Evolutionary conservation across 2,888 invertebrate species (phyloP), one percentile per base, ranked within the genome.

Genomic region (Lottia scabra): DNA sequence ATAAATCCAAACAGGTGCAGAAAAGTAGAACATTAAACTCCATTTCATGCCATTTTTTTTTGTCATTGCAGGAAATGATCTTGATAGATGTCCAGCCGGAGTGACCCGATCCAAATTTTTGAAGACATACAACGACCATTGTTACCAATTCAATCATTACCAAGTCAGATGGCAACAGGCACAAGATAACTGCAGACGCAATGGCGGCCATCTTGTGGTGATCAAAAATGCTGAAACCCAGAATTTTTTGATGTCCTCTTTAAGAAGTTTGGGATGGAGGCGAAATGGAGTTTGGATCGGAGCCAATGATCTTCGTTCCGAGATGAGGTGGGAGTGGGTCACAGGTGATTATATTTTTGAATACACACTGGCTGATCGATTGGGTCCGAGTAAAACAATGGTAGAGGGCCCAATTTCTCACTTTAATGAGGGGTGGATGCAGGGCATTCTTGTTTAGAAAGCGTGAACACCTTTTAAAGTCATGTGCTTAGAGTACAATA

Each of bases 271-370:
- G 8, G 65, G 73, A 15, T 85, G 85, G 84, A 73, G 71, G 1
- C 80, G 78, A 43, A 82, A 84, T 64, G 85, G 85, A 5, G 75
- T 87, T 23, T 87, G 87, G 87, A 83, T 87, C 19, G 87, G 87
- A n/a, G 83, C 85, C 0, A 77, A 84, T 16, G 87, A 87, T 71
- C 65, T 69, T 12, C 64, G 78, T n/a, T 66, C 75, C 8, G 87
- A 87, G 65, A 70, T 77, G 63, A 43, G 75, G 23, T 87, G 84
- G 84, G 71, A 76, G 65, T 87, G 87, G 87, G 78, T 83, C 0
- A 80, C 81, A 63, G 83, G 86, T 85, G 72, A 71, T 74, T 63
- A 6, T 19, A 8, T 5, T 8, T 23, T 45, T 16, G 26, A 43
- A n/a, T n/a, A n/a, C n/a, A n/a, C n/a, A n/a, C n/a, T n/a, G n/a